Evolutionary conservation across 92 coral and sea anemone genomes (phyloP).

Genomic region (Desmophyllum pertusum): DNA sequence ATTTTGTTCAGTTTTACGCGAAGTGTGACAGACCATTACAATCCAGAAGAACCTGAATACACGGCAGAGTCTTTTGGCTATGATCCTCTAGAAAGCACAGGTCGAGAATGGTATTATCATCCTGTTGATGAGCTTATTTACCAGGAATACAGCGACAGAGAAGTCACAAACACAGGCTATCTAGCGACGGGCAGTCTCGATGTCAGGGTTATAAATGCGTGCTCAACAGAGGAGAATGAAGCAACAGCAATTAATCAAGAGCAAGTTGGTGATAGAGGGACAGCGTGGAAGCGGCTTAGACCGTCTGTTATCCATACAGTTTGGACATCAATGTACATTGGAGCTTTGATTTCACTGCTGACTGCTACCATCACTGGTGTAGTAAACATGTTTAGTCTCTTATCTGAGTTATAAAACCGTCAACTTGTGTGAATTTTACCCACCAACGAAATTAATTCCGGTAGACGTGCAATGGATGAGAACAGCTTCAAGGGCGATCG

Average conservation of each 20-base stretch:
- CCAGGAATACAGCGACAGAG: constrained; percentile 18
- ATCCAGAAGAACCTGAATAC: constrained; percentile 5
- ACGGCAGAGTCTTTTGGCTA: constrained; percentile 10
- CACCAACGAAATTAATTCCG: constrained; percentile 3
- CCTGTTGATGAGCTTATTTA: constrained; percentile 24
- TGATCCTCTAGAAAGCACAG: constrained; percentile 32
- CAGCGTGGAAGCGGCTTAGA: constrained; percentile 12
- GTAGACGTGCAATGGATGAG: constrained; percentile 5
- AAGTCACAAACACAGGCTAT: constrained; percentile 1
- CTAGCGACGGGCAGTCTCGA: constrained; percentile 1
- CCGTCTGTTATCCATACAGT: background rate
- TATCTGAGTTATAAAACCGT: constrained; percentile 4
- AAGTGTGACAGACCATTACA: constrained; percentile 19
- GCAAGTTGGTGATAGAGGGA: background rate
- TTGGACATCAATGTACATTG: constrained; percentile 20
- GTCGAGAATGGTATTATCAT: constrained; percentile 32
- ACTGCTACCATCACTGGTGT: background rate
- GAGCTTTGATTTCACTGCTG: background rate
- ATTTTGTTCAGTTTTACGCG: constrained; percentile 16
- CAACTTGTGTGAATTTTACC: background rate
- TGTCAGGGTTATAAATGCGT: background rate
- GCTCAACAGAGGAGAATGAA: background rate
- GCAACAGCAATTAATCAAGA: background rate
- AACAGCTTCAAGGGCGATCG: background rate
- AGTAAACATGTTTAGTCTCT: background rate